Conservation (phyloP, 1,140 invertebrate species). For the Acyrthosiphon pisum region DNA sequence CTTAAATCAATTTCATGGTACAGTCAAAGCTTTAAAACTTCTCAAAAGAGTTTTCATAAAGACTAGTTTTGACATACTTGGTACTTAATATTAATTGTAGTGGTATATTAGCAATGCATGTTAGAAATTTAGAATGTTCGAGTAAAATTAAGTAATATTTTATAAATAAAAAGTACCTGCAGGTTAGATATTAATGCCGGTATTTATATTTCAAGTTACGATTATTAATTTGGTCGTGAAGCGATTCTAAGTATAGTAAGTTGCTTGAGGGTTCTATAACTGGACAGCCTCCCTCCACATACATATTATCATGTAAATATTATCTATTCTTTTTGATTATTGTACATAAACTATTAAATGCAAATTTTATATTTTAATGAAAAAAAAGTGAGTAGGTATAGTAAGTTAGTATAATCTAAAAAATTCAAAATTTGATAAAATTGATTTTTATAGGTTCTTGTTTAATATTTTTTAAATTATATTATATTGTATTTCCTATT, state of each 20-base stretch:
- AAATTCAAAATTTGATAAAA: neutral
- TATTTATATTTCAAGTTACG: neutral
- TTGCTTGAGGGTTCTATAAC: no score
- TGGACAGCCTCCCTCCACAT: no score
- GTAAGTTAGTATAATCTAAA: neutral
- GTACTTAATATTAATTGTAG: neutral
- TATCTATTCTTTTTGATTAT: no score
- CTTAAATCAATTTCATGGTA: slow-evolving; percentile 4
- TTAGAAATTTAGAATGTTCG: neutral
- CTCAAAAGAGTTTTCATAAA: neutral
- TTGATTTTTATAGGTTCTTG: neutral
- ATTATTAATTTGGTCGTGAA: neutral
- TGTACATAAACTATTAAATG: no score
- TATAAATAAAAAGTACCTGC: neutral
- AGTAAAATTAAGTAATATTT: neutral
- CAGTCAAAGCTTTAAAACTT: neutral
- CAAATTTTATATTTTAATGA: no score
- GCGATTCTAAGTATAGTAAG: no score
- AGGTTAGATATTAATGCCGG: neutral
- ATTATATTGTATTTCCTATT: neutral
- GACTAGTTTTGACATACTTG: neutral
- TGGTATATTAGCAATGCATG: neutral
- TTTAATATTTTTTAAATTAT: neutral
- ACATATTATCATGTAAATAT: no score
- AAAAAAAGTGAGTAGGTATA: no score